Conservation (phyloP, 2,888 invertebrate species). For the Ephialtes manifestator region DNA sequence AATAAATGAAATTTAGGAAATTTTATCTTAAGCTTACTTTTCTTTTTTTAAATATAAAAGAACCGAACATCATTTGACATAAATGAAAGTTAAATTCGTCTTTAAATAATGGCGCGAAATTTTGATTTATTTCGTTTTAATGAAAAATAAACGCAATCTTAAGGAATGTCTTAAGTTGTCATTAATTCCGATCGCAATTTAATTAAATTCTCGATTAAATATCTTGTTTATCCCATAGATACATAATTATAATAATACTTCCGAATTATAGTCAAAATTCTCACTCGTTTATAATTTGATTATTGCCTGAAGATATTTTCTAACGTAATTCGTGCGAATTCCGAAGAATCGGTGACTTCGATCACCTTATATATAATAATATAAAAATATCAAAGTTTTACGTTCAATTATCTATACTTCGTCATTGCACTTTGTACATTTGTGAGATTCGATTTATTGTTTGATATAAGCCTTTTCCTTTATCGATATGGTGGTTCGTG, state of each 20-base stretch:
- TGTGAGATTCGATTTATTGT: constrained; percentile 19
- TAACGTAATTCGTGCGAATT: constrained; percentile 39
- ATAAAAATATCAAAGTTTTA: constrained; percentile 17
- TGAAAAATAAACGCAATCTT: too few species aligned
- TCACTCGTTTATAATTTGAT: constrained; percentile 19
- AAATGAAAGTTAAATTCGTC: not conserved
- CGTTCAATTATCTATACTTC: constrained; percentile 44
- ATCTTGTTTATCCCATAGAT: too few species aligned
- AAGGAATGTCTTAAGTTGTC: too few species aligned
- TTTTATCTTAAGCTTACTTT: not conserved
- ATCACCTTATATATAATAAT: not conserved
- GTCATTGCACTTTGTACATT: constrained; percentile 64
- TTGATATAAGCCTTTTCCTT: not conserved
- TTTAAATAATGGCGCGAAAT: not conserved
- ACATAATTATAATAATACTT: constrained; percentile 5
- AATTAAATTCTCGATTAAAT: too few species aligned
- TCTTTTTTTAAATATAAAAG: not conserved
- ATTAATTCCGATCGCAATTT: too few species aligned
- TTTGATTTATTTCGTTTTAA: not conserved
- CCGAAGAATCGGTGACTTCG: not conserved
- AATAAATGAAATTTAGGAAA: not conserved
- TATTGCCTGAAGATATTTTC: constrained; percentile 3
- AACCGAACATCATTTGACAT: not conserved
- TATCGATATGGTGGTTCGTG: too few species aligned
- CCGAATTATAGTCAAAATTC: constrained; percentile 6